Evolutionary conservation across 1,140 invertebrate species (phyloP).

Genomic region (Gryllus bimaculatus): DNA sequence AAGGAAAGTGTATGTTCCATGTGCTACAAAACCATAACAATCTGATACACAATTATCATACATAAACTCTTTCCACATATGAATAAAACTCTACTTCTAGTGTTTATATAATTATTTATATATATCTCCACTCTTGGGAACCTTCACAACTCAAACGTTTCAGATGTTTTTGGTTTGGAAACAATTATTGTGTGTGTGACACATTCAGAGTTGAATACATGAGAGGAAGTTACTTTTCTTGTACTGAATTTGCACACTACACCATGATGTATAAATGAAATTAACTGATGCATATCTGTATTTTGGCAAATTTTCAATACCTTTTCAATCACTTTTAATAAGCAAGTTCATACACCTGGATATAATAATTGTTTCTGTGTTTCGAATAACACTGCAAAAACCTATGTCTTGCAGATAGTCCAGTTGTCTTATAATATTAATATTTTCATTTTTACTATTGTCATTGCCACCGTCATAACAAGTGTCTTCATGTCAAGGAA

Average conservation of each 20-base stretch:
- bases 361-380: background rate
- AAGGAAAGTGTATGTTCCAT: no score
- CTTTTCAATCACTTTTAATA: background rate
- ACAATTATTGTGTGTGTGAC: background rate
- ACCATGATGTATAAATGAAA: background rate
- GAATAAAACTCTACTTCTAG: background rate
- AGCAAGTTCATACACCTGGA: background rate
- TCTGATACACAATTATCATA: background rate
- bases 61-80: background rate
- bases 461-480: slow-evolving; percentile 3
- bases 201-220: background rate
- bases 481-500: slow-evolving; percentile 4
- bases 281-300: background rate
- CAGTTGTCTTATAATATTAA: slow-evolving; percentile 6
- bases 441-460: slow-evolving; percentile 6
- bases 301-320: slow-evolving; percentile 1
- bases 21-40: background rate
- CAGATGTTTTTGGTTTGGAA: slow-evolving; percentile 4
- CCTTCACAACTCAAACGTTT: slow-evolving; percentile 4
- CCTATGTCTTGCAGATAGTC: background rate
- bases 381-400: background rate
- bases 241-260: slow-evolving; percentile 1
- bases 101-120: background rate
- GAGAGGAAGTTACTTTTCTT: slow-evolving; percentile 2
- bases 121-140: background rate